Base-by-base conservation (phyloP, 2,888 invertebrate species). In the Cerceris rybyensis region DNA sequence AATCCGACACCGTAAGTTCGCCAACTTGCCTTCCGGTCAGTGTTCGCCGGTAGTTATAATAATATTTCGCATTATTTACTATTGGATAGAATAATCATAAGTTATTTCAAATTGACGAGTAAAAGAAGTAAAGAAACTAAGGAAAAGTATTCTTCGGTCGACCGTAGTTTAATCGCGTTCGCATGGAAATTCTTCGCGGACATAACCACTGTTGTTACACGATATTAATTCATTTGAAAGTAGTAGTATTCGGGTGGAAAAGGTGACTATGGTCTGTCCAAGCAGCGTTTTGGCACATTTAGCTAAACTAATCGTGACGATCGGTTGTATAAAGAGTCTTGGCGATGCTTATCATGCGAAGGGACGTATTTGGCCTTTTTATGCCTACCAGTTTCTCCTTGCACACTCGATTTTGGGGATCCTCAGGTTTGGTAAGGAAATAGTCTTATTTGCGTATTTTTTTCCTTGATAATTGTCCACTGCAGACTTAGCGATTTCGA, bases 401-500 rank as follows among this genome's bases (percentile, higher is more conserved):
- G 75, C 88, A 9, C 92, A 92, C 77, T 91, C 92, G 14, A 69
- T 91, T 75, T 70, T 92, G 14, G 92, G 92, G 50, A 85, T 91
- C 43, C 72, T 92, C 69, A 88, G 91, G 86, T 92, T 88, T 72
- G 91, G 92, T 92, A 87, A 89, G 85, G 63, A 76, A 58, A 54
- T n/a, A 58, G 46, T 73, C 16, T 74, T 14, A 57, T n/a, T 69
- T 59, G 9, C 17, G 49, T 63, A 60, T 46, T 63, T 54, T 72
- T 55, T 64, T 78, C 60, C 60, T 69, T 78, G 64, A 13, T 28
- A 64, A 61, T 63, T 54, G 66, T 17, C 54, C 76, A 70, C 59
- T 42, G 46, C 28, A 28, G 28, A 28, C 7, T 54, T n/a, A n/a
- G 13, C 54, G 16, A n/a, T 54, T 9, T 58, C 17, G 7, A 17